Base-by-base conservation (phyloP, 2,888 invertebrate species). In the Cataglyphis livida region DNA sequence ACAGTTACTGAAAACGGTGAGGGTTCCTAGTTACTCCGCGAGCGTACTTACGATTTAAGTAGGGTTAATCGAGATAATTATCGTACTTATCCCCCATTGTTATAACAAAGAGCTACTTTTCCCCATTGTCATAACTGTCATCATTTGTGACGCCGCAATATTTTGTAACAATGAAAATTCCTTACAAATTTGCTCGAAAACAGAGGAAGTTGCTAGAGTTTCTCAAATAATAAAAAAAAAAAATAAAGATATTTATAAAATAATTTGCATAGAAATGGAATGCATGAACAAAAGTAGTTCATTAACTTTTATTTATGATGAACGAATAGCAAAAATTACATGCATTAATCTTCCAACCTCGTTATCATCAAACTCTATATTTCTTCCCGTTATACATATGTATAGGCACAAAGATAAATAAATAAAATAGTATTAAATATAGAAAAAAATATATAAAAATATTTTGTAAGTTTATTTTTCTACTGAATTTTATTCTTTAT, bases 11-110 rank as follows among this genome's bases (percentile, higher is more conserved):
- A 59, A 78, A 78, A 59, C 78, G 66, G 62, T 25, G 12, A 38
- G 38, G 65, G 15, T 78, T 78, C 78, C 59, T 70, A 78, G 70
- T 59, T 68, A 61, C 48, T 21, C 68, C 78, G 78, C 10, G 38
- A 75, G 38, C 66, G 66, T 70, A 78, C 76, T 78, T 78, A 78
- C 32, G 35, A 5, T 59, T 48, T 71, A 78, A 78, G 78, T 70
- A 70, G 44, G 78, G 70, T 70, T 70, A 78, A 78, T 78, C 57
- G 78, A 70, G 78, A 70, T 71, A 79, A 79, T 79, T 71, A 79
- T 71, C 71, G 35, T 44, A 71, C 44, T 79, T 59, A 70, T 44
- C 54, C 71, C 61, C 44, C 59, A 79, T 71, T 70, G 78, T 79
- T 70, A 35, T 35, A 61, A 71, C 71, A 79, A 79, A 70, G 78